These are phyloP conservation scores for Anagyrus pseudococci DNA, from an alignment of 2,888 invertebrate species.

Conservation along the genomic window DNA sequence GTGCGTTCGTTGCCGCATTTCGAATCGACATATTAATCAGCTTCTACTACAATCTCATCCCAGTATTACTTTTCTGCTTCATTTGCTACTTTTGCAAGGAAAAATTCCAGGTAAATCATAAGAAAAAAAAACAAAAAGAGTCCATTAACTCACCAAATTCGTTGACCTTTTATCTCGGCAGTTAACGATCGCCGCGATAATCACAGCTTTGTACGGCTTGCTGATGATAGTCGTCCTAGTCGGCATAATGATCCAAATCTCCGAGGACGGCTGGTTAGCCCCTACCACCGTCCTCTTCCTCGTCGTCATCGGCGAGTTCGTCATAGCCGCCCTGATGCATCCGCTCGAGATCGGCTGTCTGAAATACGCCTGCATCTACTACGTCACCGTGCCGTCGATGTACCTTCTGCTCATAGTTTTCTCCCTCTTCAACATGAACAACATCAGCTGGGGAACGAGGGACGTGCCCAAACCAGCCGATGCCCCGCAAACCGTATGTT, in stretches of 20 bases:
- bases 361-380: slow-evolving; percentile 80
- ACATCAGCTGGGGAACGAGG: slow-evolving; percentile 93
- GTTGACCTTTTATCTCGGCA: slow-evolving; percentile 52
- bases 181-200: slow-evolving; percentile 75
- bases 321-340: slow-evolving; percentile 70
- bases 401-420: slow-evolving; percentile 92
- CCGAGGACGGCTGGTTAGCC: slow-evolving; percentile 79
- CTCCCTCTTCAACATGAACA: slow-evolving; percentile 90
- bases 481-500: slow-evolving; percentile 42
- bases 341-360: slow-evolving; percentile 81
- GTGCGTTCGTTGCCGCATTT: slow-evolving; percentile 81
- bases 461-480: slow-evolving; percentile 65
- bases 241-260: slow-evolving; percentile 79
- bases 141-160: not conserved
- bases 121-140: not conserved
- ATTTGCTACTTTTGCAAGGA: slow-evolving; percentile 75
- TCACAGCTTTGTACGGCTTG: slow-evolving; percentile 81
- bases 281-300: slow-evolving; percentile 87
- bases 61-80: slow-evolving; percentile 71
- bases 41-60: slow-evolving; percentile 72
- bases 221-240: slow-evolving; percentile 88
- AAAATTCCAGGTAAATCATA: slow-evolving; percentile 69
- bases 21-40: slow-evolving; percentile 73
- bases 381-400: slow-evolving; percentile 93
- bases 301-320: slow-evolving; percentile 71